Percentiles rank a stretch among this genome's conserved stretches.
Evolutionary conservation across 2,113 vertebrate genomes (phyloP).

Genomic region (Synchiropus splendidus): DNA sequence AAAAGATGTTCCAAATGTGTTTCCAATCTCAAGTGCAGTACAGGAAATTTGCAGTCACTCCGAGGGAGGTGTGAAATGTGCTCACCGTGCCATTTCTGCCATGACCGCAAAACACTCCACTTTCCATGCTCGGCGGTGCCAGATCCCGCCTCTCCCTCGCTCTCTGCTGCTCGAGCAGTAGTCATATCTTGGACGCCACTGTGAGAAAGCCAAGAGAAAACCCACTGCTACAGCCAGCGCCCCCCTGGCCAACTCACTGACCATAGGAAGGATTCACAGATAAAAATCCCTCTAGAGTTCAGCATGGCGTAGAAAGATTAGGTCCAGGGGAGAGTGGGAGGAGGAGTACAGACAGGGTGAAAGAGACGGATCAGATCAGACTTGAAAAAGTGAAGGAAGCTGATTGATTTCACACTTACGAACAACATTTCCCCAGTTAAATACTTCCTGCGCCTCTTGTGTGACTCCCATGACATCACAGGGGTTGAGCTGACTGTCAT

Average conservation of each 20-base stretch:
- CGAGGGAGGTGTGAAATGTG: conserved; percentile 66
- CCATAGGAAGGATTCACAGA: conserved; percentile 47
- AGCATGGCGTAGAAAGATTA: background rate
- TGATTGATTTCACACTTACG: too few relatives aligned
- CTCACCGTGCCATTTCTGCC: conserved; percentile 60
- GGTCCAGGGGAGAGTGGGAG: background rate
- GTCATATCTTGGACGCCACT: conserved; percentile 52
- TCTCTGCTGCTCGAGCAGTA: conserved; percentile 25
- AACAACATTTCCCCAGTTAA: conserved; percentile 17
- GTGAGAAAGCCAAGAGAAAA: conserved; percentile 53
- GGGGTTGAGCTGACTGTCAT: conserved; percentile 17
- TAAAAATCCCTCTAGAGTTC: conserved; percentile 26
- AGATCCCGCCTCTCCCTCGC: conserved; percentile 51
- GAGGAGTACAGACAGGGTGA: conserved; percentile 4
- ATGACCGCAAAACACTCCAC: conserved; percentile 44
- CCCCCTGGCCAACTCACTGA: conserved; percentile 28
- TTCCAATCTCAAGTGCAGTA: conserved; percentile 55
- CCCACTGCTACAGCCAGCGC: conserved; percentile 15
- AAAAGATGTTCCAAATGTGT: conserved; percentile 60
- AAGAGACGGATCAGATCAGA: background rate
- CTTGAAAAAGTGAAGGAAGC: too few relatives aligned
- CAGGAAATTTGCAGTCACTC: conserved; percentile 69
- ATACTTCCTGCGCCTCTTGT: conserved; percentile 43
- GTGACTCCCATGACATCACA: conserved; percentile 40
- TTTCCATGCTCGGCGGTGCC: conserved; percentile 39